Percentiles rank a stretch among this genome's conserved stretches.
Conservation (phyloP, 2,113 vertebrate genomes). For the Hipposideros armiger region DNA sequence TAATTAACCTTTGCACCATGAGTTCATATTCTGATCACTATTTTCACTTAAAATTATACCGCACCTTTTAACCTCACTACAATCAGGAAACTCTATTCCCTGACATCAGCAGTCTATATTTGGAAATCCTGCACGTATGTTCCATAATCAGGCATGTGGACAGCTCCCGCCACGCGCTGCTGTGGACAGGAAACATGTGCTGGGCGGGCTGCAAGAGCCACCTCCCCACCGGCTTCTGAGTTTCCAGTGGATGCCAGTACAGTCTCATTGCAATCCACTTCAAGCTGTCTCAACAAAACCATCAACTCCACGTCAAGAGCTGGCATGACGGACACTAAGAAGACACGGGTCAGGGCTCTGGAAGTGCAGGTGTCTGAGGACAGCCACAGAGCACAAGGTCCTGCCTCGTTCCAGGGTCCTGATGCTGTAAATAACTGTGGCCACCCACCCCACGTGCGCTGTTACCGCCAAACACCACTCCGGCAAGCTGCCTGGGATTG, state of each 20-base stretch:
- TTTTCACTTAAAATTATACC: slow-evolving; percentile 29
- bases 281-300: neutral
- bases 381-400: neutral
- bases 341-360: neutral
- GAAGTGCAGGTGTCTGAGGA: too few relatives aligned
- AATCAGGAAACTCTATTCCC: neutral
- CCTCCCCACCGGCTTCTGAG: neutral
- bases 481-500: neutral
- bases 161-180: neutral
- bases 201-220: neutral
- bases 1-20: neutral
- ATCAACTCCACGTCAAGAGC: neutral
- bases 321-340: neutral
- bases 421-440: neutral
- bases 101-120: slow-evolving; percentile 5
- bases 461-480: neutral
- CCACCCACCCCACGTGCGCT: neutral
- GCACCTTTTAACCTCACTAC: neutral
- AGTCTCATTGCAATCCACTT: neutral
- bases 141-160: neutral
- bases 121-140: neutral
- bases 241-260: neutral
- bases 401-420: neutral
- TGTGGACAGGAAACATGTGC: neutral
- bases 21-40: neutral